phyloP scores from a whole-genome alignment of 1,140 invertebrate species.

The Notospermus geniculatus region DNA sequence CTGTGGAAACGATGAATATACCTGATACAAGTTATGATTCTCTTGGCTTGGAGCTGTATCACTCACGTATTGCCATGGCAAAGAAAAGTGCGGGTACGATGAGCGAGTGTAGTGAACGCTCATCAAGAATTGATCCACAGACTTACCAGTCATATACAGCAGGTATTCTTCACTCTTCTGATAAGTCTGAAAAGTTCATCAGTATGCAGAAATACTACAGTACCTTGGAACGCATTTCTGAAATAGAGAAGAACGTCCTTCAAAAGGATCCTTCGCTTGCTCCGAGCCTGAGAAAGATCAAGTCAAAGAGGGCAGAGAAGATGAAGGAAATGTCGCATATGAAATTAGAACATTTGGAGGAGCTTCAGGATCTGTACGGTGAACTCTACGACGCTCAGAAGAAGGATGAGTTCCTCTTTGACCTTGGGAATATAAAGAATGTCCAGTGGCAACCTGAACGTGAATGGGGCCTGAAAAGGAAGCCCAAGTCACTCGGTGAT shows the following conservation, averaged over 20 bases:
- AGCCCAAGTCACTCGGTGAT: conserved; percentile 84
- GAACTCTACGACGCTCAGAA: conserved; percentile 77
- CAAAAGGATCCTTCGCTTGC: not conserved
- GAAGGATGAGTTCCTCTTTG: conserved; percentile 80
- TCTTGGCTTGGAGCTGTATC: conserved; percentile 1
- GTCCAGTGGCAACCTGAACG: conserved; percentile 68
- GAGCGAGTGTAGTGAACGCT: conserved; percentile 43
- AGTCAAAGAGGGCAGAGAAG: conserved; percentile 11
- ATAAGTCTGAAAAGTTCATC: conserved; percentile 76
- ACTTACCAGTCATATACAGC: conserved; percentile 53
- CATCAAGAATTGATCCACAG: conserved; percentile 42
- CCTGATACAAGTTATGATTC: too few species aligned
- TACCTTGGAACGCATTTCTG: conserved; percentile 79
- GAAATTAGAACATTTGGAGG: conserved; percentile 76
- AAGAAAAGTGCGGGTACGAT: conserved; percentile 21
- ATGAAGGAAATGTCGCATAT: not conserved
- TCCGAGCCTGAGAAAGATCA: not conserved
- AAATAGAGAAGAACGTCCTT: conserved; percentile 60
- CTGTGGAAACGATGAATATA: too few species aligned
- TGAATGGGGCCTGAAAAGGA: conserved; percentile 75
- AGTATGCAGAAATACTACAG: conserved; percentile 83
- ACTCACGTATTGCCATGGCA: not conserved
- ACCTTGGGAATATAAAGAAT: conserved; percentile 68
- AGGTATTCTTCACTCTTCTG: conserved; percentile 70
- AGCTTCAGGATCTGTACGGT: conserved; percentile 72